Evolutionary conservation across 2,797 vertebrate species (phyloP).

Genomic region (Semotilus atromaculatus): DNA sequence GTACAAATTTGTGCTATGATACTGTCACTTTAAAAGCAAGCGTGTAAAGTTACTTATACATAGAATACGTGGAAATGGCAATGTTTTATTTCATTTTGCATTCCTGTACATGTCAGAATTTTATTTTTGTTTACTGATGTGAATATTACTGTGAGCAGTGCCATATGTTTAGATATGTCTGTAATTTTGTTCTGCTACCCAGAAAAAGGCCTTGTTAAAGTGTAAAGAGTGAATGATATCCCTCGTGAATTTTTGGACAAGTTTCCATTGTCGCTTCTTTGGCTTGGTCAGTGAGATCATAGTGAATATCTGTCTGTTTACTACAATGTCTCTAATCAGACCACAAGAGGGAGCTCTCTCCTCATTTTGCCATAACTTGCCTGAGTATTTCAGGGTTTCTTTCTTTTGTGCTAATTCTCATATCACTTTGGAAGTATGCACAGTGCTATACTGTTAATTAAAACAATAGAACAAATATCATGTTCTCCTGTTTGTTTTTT

Average conservation of each 20-base stretch:
- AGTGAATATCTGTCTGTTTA: constrained; percentile 9
- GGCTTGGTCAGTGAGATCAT: constrained; percentile 1
- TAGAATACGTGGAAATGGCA: constrained; percentile 62
- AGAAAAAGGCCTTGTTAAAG: constrained; percentile 63
- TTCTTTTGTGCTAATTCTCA: constrained; percentile 72
- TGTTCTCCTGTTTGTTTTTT: constrained; percentile 6
- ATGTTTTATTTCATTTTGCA: constrained; percentile 76
- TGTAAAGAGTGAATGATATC: constrained; percentile 60
- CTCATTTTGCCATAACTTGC: constrained; percentile 63
- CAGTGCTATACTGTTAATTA: constrained; percentile 78
- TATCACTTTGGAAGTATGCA: constrained; percentile 78
- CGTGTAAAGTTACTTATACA: constrained; percentile 72
- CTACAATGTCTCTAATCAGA: constrained; percentile 32
- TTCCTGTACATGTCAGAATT: constrained; percentile 76
- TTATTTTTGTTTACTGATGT: constrained; percentile 74
- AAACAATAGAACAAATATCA: constrained; percentile 64
- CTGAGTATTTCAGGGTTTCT: constrained; percentile 56
- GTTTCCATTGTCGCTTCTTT: constrained; percentile 14
- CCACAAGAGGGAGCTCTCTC: constrained; percentile 58
- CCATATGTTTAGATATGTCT: constrained; percentile 72
- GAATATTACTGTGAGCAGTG: constrained; percentile 81
- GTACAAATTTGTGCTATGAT: constrained; percentile 76
- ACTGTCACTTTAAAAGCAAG: constrained; percentile 84
- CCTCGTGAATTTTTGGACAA: not conserved
- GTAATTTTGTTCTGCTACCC: constrained; percentile 71